A percentile compares a stretch with the other conserved stretches of the same genome.
These are phyloP conservation scores for Propithecus deckenii DNA, from an alignment of 2,797 vertebrate species.

Conservation along the genomic window DNA sequence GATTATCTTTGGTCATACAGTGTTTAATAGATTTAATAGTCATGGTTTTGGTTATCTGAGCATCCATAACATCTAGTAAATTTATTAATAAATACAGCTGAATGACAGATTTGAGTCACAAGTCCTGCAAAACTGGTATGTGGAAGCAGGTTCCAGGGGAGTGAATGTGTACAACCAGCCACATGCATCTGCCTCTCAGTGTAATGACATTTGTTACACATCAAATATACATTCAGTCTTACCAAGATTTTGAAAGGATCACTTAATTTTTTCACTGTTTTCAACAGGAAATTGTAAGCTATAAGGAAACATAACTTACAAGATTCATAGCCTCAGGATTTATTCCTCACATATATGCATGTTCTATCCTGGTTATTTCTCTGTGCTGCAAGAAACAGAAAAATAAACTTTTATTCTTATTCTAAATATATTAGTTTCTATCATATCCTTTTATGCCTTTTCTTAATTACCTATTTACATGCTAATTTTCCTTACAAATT, in stretches of 20 bases:
- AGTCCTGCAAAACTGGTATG: neutral
- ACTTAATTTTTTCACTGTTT: constrained; percentile 44
- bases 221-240: neutral
- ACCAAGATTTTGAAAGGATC: constrained; percentile 15
- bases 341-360: constrained; percentile 7
- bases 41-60: neutral
- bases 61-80: neutral
- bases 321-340: constrained; percentile 33
- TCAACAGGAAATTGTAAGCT: constrained; percentile 22
- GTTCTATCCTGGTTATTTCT: constrained; percentile 39
- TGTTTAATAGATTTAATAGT: constrained; percentile 29
- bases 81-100: constrained; percentile 1
- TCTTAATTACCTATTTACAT: constrained; percentile 70
- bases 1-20: neutral
- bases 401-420: constrained; percentile 64
- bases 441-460: constrained; percentile 59
- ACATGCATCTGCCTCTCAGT: constrained; percentile 12
- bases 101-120: constrained; percentile 42
- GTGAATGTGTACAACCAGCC: neutral
- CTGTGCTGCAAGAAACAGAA: constrained; percentile 2
- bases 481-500: constrained; percentile 67
- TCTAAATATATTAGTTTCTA: constrained; percentile 58
- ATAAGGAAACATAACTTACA: neutral
- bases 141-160: neutral
- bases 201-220: constrained; percentile 31